Evolutionary conservation across 2,797 vertebrate genomes (phyloP), one percentile per base, ranked within the genome.

Genomic region (Argyrosomus regius): DNA sequence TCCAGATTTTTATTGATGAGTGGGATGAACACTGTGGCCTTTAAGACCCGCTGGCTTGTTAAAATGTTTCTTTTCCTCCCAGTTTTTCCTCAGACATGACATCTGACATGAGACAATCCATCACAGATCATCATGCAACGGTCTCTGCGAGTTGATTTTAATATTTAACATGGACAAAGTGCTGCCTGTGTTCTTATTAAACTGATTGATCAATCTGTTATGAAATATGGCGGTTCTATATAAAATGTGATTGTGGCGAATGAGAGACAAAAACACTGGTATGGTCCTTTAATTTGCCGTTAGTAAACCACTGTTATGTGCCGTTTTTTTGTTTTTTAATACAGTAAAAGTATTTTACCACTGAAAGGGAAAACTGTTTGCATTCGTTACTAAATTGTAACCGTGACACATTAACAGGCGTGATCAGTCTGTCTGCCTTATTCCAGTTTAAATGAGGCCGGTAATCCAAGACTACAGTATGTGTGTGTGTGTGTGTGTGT

Each of bases 351-450:
- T 72, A 14, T 73, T 82, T 90, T 72, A 85, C 83, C 84, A 83
- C 87, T 89, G 77, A 93, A 89, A 88, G 91, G 89, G 87, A 90
- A 78, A 90, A 78, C n/a, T 5, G 13, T 60, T 50, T 68, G 57
- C 35, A 43, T 63, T 46, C 7, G 48, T 69, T 41, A 52, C 77
- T 84, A 77, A 82, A 66, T 5, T 43, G 46, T 83, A 80, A 83
- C 67, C 46, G 24, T 63, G 67, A 82, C 67, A 76, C 78, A 83
- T 86, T 90, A 90, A 92, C 80, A 54, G 52, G 61, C 79, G 84
- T 87, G 28, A 3, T 4, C 35, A 39, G 22, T 68, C 39, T 52
- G 24, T 54, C 2, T 6, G 77, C 72, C 83, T 83, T 65, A 49
- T 52, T 78, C 78, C 58, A 46, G 20, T 28, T 54, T 13, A 35